Evolutionary conservation across 2,797 vertebrate species (phyloP), one percentile per base, ranked within the genome.

Genomic region (Cynopterus sphinx): DNA sequence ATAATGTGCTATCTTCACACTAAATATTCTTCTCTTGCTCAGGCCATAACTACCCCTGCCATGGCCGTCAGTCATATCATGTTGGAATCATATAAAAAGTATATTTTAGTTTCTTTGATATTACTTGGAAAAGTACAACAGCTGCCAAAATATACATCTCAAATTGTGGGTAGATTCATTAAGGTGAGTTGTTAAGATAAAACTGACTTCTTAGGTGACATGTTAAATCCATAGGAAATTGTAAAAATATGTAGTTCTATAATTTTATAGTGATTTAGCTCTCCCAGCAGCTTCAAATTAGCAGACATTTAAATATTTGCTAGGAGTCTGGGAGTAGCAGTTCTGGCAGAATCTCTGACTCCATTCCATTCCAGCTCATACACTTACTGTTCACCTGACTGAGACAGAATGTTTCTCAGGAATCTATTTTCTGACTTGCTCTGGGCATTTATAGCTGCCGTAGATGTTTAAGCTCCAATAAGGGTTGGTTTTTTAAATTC

Each of bases 31-130:
- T 97, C 68, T 97, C 78, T 97, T 91, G 39, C 55, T 86, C 82
- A 99, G 99, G 99, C 99, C 97, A 99, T 99, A 98, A 99, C 99
- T 98, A 99, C 99, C 98, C 99, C 99, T 96, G 99, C 99, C 97
- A 99, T 99, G 99, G 99, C 99, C 4, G 99, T 99, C 98, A 99
- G 99, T 98, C 99, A 99, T 98, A 99, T 99, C 98, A 99, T 99
- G 99, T 98, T 99, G 99, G 99, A 99, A 98, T 99, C 99, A 0
- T 99, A 99, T 98, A 99, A 99, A 98, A 99, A 99, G 98, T 99
- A 99, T 98, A 99, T 99, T 97, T 98, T 99, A 98, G 99, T 99
- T 96, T 99, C 99, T 71, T 99, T 99, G 98, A 99, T 99, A 98
- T 99, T 99, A 86, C 99, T 99, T 74, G 99, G 99, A 95, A 99